These are phyloP conservation scores for Euspilapteryx auroguttella DNA, from an alignment of 2,888 invertebrate species.

Conservation along the genomic window DNA sequence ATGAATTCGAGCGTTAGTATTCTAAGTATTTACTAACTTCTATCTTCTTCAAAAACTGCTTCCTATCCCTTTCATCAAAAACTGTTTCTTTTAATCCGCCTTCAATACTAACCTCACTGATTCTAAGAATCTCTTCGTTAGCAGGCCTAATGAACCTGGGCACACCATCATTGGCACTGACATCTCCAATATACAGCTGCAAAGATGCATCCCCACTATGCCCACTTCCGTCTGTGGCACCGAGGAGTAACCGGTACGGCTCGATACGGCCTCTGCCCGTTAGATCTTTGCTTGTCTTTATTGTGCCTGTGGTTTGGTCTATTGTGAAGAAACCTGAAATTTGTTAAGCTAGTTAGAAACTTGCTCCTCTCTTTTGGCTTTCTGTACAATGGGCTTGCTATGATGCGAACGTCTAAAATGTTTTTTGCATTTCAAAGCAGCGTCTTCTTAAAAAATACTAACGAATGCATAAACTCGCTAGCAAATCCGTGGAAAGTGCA, in stretches of 20 bases:
- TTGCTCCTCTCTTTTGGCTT: too few relatives aligned
- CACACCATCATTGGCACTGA: constrained; percentile 79
- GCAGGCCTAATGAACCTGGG: constrained; percentile 74
- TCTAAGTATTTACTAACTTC: too few relatives aligned
- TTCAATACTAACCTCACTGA: constrained; percentile 62
- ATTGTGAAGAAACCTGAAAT: constrained; percentile 67
- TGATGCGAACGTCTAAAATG: too few relatives aligned
- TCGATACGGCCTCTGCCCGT: constrained; percentile 77
- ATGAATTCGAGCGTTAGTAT: too few relatives aligned
- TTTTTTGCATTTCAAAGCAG: too few relatives aligned
- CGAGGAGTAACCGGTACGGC: constrained; percentile 68
- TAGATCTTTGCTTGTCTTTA: constrained; percentile 65
- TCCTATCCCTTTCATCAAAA: too few relatives aligned
- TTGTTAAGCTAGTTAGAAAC: too few relatives aligned
- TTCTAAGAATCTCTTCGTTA: constrained; percentile 67
- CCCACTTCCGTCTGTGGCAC: constrained; percentile 72
- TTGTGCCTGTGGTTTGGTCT: constrained; percentile 66
- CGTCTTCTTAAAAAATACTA: too few relatives aligned
- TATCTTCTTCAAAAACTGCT: too few relatives aligned
- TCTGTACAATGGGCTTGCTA: too few relatives aligned
- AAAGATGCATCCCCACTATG: constrained; percentile 66
- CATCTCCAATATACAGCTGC: constrained; percentile 73
- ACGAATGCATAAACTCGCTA: too few relatives aligned
- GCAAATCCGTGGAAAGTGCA: too few relatives aligned
- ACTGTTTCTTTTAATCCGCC: background rate